Percentiles rank a stretch among this genome's conserved stretches.
These are phyloP conservation scores for Halyomorpha halys DNA, from an alignment of 1,140 invertebrate genomes.

Conservation along the genomic window DNA sequence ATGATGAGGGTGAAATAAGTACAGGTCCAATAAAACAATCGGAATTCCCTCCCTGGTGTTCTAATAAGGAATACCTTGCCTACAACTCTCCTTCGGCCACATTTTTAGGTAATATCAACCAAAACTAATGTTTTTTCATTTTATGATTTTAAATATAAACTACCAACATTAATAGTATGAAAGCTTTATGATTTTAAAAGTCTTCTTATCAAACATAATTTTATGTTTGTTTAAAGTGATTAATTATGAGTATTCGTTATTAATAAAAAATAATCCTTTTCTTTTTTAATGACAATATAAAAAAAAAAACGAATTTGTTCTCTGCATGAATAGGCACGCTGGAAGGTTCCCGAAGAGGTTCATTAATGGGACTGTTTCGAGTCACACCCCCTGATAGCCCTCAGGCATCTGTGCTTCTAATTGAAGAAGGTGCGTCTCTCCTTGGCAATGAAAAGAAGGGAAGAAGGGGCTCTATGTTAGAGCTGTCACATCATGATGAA, in stretches of 20 bases:
- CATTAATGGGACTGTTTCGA: not conserved
- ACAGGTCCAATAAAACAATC: slow-evolving; percentile 65
- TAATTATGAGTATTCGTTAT: too few relatives aligned
- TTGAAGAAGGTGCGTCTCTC: slow-evolving; percentile 21
- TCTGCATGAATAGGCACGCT: not conserved
- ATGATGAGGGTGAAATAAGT: slow-evolving; percentile 52
- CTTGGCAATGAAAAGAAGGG: slow-evolving; percentile 11
- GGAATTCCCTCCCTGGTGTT: slow-evolving; percentile 84
- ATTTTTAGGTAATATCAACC: slow-evolving; percentile 57
- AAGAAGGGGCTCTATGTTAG: slow-evolving; percentile 40
- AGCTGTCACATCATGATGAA: slow-evolving; percentile 35
- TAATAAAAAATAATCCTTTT: too few relatives aligned
- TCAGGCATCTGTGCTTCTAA: slow-evolving; percentile 22
- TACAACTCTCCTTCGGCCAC: slow-evolving; percentile 84
- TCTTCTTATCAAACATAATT: too few relatives aligned
- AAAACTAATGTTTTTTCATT: not conserved
- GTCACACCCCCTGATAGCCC: not conserved
- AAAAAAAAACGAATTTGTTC: too few relatives aligned
- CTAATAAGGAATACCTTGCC: slow-evolving; percentile 84
- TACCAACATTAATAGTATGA: too few relatives aligned
- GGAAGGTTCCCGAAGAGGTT: not conserved
- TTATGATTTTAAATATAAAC: too few relatives aligned
- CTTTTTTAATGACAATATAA: too few relatives aligned
- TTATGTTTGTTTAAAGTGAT: too few relatives aligned
- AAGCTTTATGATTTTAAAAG: too few relatives aligned